Evolutionary conservation across 1,140 invertebrate species (phyloP), one percentile per base, ranked within the genome.

Genomic region (Cecropterus lyciades): DNA sequence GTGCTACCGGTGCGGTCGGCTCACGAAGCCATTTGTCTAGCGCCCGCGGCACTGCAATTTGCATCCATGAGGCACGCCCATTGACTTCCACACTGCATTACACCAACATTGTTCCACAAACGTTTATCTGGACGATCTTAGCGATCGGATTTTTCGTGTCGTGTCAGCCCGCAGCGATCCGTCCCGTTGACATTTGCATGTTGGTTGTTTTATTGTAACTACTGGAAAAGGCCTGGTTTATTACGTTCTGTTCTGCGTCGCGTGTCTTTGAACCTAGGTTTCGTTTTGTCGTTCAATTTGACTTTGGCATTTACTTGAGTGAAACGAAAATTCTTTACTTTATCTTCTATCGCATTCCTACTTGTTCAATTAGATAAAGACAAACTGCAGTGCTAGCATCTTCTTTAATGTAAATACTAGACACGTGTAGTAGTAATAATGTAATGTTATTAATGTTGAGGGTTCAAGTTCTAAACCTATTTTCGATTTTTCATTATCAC

Each of bases 21-120:
- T 80, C 86, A 86, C 83, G 85, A 85, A 60, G 76, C 82, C 72
- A 86, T 87, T 86, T 83, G 84, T 82, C 82, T 80, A 82, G 48
- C 59, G 82, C 85, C 80, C 62, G 60, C 27, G 79, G 82, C 70
- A 63, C 56, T 73, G 75, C 80, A 85, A 88, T 88, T 86, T 86
- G 80, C 84, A 84, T 80, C 77, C 59, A 68, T 69, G 43, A 55
- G 66, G 73, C 82, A 85, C 81, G 80, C 86, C 86, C 72, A 76
- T 66, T 72, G 65, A 79, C 80, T 85, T 77, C 81, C 68, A 80
- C 74, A 75, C 74, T 69, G 73, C 73, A 71, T 77, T 70, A 69
- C 20, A 43, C 57, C 51, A 62, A 66, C 63, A 76, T 77, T 77
- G 75, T 78, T 79, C 66, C 59, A 60, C 65, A 60, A 46, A 67